Conservation (phyloP, 1,140 invertebrate genomes). For the Brachionus rubens region DNA sequence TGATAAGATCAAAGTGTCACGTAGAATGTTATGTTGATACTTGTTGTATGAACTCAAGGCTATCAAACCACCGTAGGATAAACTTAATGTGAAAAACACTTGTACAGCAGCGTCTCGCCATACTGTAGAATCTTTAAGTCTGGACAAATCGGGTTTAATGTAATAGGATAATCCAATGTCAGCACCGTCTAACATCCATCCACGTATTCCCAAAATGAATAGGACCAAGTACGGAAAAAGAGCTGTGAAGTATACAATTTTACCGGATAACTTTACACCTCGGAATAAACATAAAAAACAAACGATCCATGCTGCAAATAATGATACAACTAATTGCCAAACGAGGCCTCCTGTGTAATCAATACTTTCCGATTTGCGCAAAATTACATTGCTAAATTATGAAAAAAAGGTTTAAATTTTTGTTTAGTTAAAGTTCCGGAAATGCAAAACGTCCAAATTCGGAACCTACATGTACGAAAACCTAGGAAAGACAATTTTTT, state of each 20-base stretch:
- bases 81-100: slow-evolving; percentile 78
- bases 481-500: no score
- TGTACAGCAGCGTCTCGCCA: slow-evolving; percentile 83
- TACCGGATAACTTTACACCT: slow-evolving; percentile 66
- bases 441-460: no score
- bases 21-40: slow-evolving; percentile 67
- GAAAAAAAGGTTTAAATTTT: background rate
- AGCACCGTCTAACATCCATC: slow-evolving; percentile 72
- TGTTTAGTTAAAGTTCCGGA: background rate
- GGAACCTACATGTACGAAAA: no score
- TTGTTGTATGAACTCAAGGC: slow-evolving; percentile 77
- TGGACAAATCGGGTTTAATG: slow-evolving; percentile 49
- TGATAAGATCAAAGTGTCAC: slow-evolving; percentile 91
- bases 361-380: slow-evolving; percentile 26
- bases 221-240: slow-evolving; percentile 88
- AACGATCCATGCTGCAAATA: slow-evolving; percentile 55
- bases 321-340: slow-evolving; percentile 45
- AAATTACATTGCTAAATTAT: slow-evolving; percentile 24
- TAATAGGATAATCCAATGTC: slow-evolving; percentile 51
- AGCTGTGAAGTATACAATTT: slow-evolving; percentile 87
- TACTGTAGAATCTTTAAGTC: slow-evolving; percentile 60
- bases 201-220: slow-evolving; percentile 80
- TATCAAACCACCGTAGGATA: slow-evolving; percentile 77
- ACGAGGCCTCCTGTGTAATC: slow-evolving; percentile 42
- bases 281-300: slow-evolving; percentile 53